Conservation (phyloP, 53 echinoderm and acorn worm genomes). For the Antedon mediterranea region DNA sequence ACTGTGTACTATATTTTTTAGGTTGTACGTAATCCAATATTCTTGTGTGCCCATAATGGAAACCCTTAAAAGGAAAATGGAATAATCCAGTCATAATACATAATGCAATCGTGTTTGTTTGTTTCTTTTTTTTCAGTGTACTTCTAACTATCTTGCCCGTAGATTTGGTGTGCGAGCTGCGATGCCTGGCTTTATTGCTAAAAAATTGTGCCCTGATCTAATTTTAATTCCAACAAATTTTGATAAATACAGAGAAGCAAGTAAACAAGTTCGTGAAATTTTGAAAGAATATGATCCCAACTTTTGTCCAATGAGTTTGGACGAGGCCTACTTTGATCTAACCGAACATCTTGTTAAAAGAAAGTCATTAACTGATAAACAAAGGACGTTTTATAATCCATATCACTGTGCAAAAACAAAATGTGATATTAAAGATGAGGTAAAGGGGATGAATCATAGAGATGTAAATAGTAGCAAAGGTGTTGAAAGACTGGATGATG, state of each 20-base stretch:
- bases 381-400: slow-evolving; percentile 51
- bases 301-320: slow-evolving; percentile 88
- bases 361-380: slow-evolving; percentile 24
- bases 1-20: too few relatives aligned
- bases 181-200: slow-evolving; percentile 95
- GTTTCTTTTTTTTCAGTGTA: slow-evolving; percentile 33
- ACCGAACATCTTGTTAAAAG: slow-evolving; percentile 61
- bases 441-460: too few relatives aligned
- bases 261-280: slow-evolving; percentile 63
- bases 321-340: slow-evolving; percentile 91
- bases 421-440: neutral
- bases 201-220: slow-evolving; percentile 86
- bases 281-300: slow-evolving; percentile 80
- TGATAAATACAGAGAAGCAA: slow-evolving; percentile 71
- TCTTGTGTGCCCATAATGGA: too few relatives aligned
- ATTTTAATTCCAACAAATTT: slow-evolving; percentile 66
- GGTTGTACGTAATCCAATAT: too few relatives aligned
- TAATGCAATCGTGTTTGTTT: too few relatives aligned
- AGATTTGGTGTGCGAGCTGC: slow-evolving; percentile 86
- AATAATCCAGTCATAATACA: too few relatives aligned
- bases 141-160: slow-evolving; percentile 88
- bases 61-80: too few relatives aligned
- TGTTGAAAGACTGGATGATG: too few relatives aligned
- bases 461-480: neutral
- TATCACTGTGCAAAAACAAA: neutral